phyloP scores from a whole-genome alignment of 2,113 vertebrate species.

The Paedocypris sp. region DNA sequence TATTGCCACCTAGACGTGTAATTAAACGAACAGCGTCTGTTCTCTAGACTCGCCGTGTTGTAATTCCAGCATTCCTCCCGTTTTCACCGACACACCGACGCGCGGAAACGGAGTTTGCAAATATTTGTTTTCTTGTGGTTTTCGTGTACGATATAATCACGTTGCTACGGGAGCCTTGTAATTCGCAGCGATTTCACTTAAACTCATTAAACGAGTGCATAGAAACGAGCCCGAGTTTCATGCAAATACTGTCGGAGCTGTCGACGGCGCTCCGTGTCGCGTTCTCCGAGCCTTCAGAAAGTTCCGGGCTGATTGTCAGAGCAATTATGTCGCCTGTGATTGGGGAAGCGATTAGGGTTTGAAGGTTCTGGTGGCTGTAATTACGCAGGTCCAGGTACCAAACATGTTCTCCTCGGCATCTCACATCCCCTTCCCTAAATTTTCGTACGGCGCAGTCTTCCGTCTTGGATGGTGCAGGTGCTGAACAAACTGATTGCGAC shows the following conservation, averaged over 20 bases:
- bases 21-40: too few species aligned
- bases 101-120: neutral
- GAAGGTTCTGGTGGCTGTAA: constrained; percentile 14
- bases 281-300: constrained; percentile 1
- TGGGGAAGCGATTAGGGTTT: constrained; percentile 26
- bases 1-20: too few species aligned
- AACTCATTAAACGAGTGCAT: constrained; percentile 18
- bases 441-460: neutral
- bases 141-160: constrained; percentile 42
- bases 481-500: constrained; percentile 49
- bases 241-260: constrained; percentile 6
- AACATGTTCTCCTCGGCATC: neutral
- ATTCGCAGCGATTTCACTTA: constrained; percentile 47
- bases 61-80: neutral
- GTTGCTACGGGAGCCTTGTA: constrained; percentile 37
- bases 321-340: constrained; percentile 35
- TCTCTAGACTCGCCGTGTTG: neutral
- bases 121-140: constrained; percentile 38
- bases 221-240: constrained; percentile 15
- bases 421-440: neutral
- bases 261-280: neutral
- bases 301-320: constrained; percentile 26
- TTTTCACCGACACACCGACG: neutral
- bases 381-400: constrained; percentile 16
- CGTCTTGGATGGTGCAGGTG: constrained; percentile 42